Base-by-base conservation (phyloP, 2,888 invertebrate genomes). In the Dorcus parallelipipedus region DNA sequence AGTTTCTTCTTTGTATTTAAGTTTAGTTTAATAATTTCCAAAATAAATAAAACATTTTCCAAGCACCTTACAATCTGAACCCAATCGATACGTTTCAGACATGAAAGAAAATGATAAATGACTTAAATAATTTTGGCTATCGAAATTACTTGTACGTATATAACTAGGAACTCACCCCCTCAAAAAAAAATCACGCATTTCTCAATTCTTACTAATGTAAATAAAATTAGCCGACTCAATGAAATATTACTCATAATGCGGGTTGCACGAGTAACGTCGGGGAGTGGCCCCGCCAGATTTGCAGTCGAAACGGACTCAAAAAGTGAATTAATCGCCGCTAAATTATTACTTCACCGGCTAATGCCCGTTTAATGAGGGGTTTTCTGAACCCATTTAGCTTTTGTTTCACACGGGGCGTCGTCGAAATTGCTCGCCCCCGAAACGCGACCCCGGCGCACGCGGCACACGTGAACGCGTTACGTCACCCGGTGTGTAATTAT, bases 341-440 rank as follows among this genome's bases (percentile, higher is more conserved):
- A 67, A 69, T 69, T 66, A 68, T 65, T 65, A 64, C 62, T 64
- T 64, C 62, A 61, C 65, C 66, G 65, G 67, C 70, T 74, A 75
- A 75, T 74, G 75, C 67, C 68, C 69, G 70, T 74, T 73, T 76
- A 76, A 76, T 76, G 73, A 76, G 67, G 71, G 20, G 68, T 67
- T 63, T 66, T 67, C 63, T 64, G 66, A 64, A 65, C 64, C 67
- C 69, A 69, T 72, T 73, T 71, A 70, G 69, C 69, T 71, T 73
- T 75, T 48, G 55, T 72, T 72, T 73, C 70, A 67, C 69, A 71
- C 65, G 69, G 69, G 70, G 69, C 58, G 59, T 23, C 48, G 54
- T 17, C 7, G 49, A 43, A 41, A 9, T 47, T 53, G 0, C 47
- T 23, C 45, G 43, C 23, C 47, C 38, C 50, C 38, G 23, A 45